Evolutionary conservation across 2,797 vertebrate species (phyloP), one percentile per base, ranked within the genome.

Genomic region (Lerista edwardsae): DNA sequence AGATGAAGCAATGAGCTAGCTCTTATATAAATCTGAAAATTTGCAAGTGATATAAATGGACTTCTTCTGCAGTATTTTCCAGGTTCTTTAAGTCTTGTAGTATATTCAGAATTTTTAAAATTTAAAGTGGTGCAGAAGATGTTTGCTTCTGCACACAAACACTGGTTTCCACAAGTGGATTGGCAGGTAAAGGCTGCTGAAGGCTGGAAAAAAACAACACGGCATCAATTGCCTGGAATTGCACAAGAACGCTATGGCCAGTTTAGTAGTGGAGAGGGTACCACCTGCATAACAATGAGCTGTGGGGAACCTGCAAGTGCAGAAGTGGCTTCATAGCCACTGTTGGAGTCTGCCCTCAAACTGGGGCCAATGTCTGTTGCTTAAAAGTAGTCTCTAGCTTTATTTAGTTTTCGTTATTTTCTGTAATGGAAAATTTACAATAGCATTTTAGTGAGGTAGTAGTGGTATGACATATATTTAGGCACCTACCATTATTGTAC

Each of bases 21-120:
- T 47, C 47, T 47, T 47, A 2, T 47, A 25, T 90, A 94, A 51
- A 85, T 91, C 86, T 94, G 85, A 80, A 88, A 84, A 92, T 94
- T 91, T 93, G 87, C 91, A 95, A 94, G 41, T 65, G 47, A 47
- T 92, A 21, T 83, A 92, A 94, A 90, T 90, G 57, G 80, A 91
- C 75, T 74, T 88, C 65, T 82, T 91, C 91, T 90, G 73, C 68
- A 90, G 44, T 93, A 36, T 44, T 90, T 94, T 93, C 86, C 57
- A 90, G 75, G 78, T 89, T 83, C 79, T 90, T 89, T 85, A 55
- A 90, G 91, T 86, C 69, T 91, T 86, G 80, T 31, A 51, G 57
- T 86, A n/a, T 88, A 85, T 1, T 87, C 15, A 31, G 7, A 29
- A 64, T 90, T 89, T n/a, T 31, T 6, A 84, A n/a, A n/a, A 90